phyloP scores from a whole-genome alignment of 2,797 vertebrate genomes.

The Rhinatrema bivittatum region DNA sequence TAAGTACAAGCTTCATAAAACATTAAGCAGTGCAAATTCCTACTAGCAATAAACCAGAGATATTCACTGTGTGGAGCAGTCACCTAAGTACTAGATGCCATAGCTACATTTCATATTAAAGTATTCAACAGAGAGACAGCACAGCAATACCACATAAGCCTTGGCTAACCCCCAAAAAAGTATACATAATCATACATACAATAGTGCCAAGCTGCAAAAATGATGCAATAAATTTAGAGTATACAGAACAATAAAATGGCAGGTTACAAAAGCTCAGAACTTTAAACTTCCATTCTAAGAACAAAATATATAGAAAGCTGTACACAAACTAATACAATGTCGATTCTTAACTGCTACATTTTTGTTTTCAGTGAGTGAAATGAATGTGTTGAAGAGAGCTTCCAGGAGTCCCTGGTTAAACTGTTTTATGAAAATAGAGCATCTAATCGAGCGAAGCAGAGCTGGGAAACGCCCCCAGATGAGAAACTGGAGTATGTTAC shows the following conservation, averaged over 20 bases:
- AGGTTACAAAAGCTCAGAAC: not conserved
- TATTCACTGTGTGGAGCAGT: too few species aligned
- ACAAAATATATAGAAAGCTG: rapidly evolving
- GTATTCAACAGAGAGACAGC: not conserved
- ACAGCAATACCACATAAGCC: too few species aligned
- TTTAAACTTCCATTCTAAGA: rapidly evolving
- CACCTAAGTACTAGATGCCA: not conserved
- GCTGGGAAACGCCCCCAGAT: too few species aligned
- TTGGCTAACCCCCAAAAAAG: too few species aligned
- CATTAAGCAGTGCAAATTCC: too few species aligned
- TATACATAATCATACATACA: too few species aligned
- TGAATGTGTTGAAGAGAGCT: not conserved
- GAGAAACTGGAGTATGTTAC: not conserved
- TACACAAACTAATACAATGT: not conserved
- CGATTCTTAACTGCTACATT: not conserved
- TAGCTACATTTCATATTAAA: not conserved
- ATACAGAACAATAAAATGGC: not conserved
- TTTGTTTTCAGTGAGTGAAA: not conserved
- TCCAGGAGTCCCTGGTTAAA: too few species aligned
- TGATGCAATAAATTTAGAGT: not conserved
- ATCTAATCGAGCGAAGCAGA: too few species aligned
- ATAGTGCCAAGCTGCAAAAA: not conserved
- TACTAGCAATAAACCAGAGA: too few species aligned
- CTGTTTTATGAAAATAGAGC: too few species aligned
- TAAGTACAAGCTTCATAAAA: too few species aligned